Evolutionary conservation across 2,797 vertebrate genomes (phyloP), one percentile per base, ranked within the genome.

Genomic region (Odontamblyopus rebecca): DNA sequence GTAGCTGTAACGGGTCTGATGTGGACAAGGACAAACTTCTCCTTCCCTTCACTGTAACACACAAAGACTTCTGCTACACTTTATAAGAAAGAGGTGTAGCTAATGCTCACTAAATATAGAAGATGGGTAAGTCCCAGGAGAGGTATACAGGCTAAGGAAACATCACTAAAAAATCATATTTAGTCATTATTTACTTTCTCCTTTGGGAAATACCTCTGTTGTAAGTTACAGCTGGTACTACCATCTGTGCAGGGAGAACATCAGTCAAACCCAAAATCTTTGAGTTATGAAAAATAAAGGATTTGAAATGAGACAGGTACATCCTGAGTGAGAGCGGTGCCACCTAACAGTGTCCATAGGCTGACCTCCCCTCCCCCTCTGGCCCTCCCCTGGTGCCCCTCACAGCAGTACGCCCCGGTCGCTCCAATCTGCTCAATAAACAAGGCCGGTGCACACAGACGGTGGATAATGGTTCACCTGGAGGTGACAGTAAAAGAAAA

Each of bases 401-500:
- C 82, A 73, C 56, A 75, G 68, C 70, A 68, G 69, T 12, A 3
- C 69, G 81, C 50, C 69, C 76, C 27, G 29, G 61, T 82, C 78
- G 65, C 72, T 84, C 72, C 81, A 88, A 90, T 91, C 86, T 85
- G 66, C 80, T 91, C 82, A 86, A 90, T 89, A 92, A 91, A 92
- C 89, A 91, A 87, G 80, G 85, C 82, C 41, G 50, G 85, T 79
- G 77, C 76, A 84, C 83, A 80, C 79, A 87, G 90, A 82, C 87
- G 80, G 83, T 71, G 73, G 87, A 90, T 90, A 90, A 88, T 85
- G 88, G 92, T 92, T 92, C 90, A 90, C 88, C 87, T 91, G 85
- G 82, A 91, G 91, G 91, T 93, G 90, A 93, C 83, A 86, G 85
- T 71, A 84, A 91, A 90, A 91, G 91, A 87, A 89, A 91, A 89